Base-by-base conservation (phyloP, 1,140 invertebrate species). In the Capitella teleta region DNA sequence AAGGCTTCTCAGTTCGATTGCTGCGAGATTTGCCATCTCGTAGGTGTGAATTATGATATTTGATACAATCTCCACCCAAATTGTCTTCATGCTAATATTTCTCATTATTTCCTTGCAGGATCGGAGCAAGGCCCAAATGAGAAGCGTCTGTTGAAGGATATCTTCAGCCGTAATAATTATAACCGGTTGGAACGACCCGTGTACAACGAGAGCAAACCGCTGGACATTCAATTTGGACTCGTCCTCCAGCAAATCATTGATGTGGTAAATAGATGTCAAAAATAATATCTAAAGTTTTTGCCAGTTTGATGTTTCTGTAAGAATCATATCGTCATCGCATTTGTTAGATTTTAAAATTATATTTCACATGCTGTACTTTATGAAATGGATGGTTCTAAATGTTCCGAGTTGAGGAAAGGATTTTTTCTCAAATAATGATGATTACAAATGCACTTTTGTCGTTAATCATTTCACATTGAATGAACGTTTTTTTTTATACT, bases 211-310 rank as follows among this genome's bases (percentile, higher is more conserved):
- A 87, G 87, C 62, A 86, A 95, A 67, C 86, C 92, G 62, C 82
- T 98, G 62, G 81, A 86, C 76, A 86, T 98, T 73, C 89, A 82
- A 75, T 94, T 98, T 77, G 91, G 92, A 68, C 82, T 98, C 73
- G 94, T 89, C 64, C 82, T 98, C 68, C 95, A 96, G 83, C 95
- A 98, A 82, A 95, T 98, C 74, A 98, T 98, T 74, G 95, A 98
- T 79, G 93, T 98, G 82, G 95, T 98, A 32, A 37, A 28, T 38
- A 43, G n/a, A 10, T 10, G 30, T 32, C n/a, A 10, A 32, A 10
- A 32, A 32, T 32, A n/a, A n/a, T n/a, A n/a, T n/a, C n/a, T n/a
- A n/a, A n/a, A n/a, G n/a, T n/a, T n/a, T n/a, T n/a, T n/a, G n/a
- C n/a, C n/a, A n/a, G n/a, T n/a, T 16, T 19, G 21, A n/a, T 40